Base-by-base conservation (phyloP, 1,140 invertebrate species). In the Rhopalosiphum padi region DNA sequence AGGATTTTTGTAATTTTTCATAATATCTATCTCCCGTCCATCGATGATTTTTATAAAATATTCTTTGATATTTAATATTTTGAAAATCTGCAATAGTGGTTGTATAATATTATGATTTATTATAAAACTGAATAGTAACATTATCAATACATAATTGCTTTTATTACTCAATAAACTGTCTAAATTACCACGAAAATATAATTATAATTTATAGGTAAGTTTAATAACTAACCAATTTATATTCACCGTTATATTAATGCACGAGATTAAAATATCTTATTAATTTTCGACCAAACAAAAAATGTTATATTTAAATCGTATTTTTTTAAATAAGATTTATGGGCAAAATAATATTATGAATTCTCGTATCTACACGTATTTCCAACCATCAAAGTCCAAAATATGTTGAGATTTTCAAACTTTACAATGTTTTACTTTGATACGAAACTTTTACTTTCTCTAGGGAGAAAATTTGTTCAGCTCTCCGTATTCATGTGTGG, bases 391-490 rank as follows among this genome's bases (percentile, higher is more conserved):
- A 30, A 48, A 51, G 30, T n/a, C 86, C 46, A 48, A 85, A 77
- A 77, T 77, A 48, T 87, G 86, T 87, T 48, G 46, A 87, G 86
- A 18, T 87, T 48, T 48, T 48, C 18, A 48, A 87, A 87, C 86
- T 87, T 87, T 87, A 48, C 46, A 48, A 87, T 87, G 46, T 87
- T 87, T 87, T 51, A 87, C 86, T 87, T 87, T 87, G 46, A 87
- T 48, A 87, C 5, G 2, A 87, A 48, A 87, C 86, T 87, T 87
- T 87, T n/a, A 22, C n/a, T 48, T 87, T 4, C 86, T 48, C 43
- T 21, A 35, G 46, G 86, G 46, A 87, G 46, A 87, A 51, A 41
- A 43, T 85, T 85, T 43, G 48, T 85, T 85, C 83, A 85, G 6
- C 21, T 48, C 6, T 8, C 1, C 8, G 15, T 35, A 35, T 48